Percentiles rank a stretch among this genome's conserved stretches.
These are phyloP conservation scores for Dinomys branickii DNA, from an alignment of 2,113 vertebrate species.

Conservation along the genomic window DNA sequence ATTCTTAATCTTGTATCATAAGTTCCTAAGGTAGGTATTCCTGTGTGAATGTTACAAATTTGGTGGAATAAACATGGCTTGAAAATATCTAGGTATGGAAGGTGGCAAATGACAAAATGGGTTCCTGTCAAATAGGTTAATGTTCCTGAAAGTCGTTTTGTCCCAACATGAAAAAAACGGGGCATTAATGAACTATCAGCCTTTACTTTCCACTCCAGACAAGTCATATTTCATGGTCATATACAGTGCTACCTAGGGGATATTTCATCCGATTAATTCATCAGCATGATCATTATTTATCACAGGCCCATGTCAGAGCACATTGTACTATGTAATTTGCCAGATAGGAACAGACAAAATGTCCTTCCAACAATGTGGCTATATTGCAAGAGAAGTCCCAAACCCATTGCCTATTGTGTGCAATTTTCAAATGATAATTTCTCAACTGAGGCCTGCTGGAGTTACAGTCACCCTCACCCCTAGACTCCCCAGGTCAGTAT, in stretches of 20 bases:
- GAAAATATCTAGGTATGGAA: not conserved
- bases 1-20: not conserved
- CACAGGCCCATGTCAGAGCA: not conserved
- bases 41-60: not conserved
- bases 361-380: not conserved
- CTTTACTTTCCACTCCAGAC: slow-evolving; percentile 38
- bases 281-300: slow-evolving; percentile 60
- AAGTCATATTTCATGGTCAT: slow-evolving; percentile 42
- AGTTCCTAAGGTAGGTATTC: not conserved
- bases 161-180: not conserved
- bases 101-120: not conserved
- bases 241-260: not conserved
- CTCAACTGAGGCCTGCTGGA: not conserved
- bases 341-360: not conserved
- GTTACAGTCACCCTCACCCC: not conserved
- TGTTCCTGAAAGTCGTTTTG: slow-evolving; percentile 7
- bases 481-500: not conserved
- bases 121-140: not conserved
- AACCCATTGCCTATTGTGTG: not conserved
- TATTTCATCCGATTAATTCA: slow-evolving; percentile 30
- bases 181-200: not conserved
- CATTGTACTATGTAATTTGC: slow-evolving; percentile 41
- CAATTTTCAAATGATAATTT: slow-evolving; percentile 39
- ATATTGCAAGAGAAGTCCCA: not conserved
- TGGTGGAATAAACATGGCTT: not conserved